Evolutionary conservation across 1,140 invertebrate genomes (phyloP), one percentile per base, ranked within the genome.

Genomic region (Meteorus sp.): DNA sequence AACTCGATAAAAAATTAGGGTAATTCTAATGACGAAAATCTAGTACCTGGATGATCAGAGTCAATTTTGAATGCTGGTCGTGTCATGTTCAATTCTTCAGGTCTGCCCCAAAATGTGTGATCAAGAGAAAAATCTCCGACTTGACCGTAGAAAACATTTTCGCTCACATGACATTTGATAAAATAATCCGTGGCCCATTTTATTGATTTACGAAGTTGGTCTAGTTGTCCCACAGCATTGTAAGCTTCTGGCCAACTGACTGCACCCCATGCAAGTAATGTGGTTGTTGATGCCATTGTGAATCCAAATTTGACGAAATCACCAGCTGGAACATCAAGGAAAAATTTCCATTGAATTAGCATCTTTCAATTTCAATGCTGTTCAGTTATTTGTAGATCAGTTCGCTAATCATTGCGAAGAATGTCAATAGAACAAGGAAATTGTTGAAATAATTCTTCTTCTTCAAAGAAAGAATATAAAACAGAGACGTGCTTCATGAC

Each of bases 261-360:
- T 1, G 83, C 66, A 5, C 86, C 84, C 86, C 86, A 88, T 0
- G 84, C 79, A 15, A 88, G 61, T 2, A 86, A 54, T 0, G 85
- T 87, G 0, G 81, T 84, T 0, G 83, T 80, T 23, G 74, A 81
- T 0, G 85, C 85, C 82, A 86, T 85, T 1, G 86, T 85, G 55
- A 87, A 86, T 0, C 83, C 82, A 60, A 87, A 88, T 69, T 88
- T 88, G 0, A 88, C 85, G 62, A 82, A 83, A 65, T 88, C 86
- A 17, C 84, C 85, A 55, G 85, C 86, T 88, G 63, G 23, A 52
- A 56, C 56, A 45, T 27, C 17, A 35, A 47, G 13, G 35, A 41
- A 11, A 47, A 33, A 20, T 35, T 15, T 35, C 9, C 29, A 13
- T 55, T 2, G 9, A 3, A 43, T n/a, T 2, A 43, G 29, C 6